Percentiles rank a stretch among this genome's conserved stretches.
Conservation (phyloP, 2,113 vertebrate species). For the Maccullochella peelii region DNA sequence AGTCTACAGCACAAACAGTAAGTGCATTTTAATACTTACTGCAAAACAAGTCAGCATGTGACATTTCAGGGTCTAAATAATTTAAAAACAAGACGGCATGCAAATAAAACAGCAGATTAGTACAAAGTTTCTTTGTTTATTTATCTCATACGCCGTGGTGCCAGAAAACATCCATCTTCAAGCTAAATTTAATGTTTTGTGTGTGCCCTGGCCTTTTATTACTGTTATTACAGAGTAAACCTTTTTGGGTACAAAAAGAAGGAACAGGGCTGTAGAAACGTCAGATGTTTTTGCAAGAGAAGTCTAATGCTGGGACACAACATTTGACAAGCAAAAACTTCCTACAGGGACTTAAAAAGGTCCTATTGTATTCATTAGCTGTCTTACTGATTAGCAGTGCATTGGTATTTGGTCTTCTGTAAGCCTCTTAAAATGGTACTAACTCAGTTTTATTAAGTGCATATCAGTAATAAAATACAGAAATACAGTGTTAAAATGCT, state of each 20-base stretch:
- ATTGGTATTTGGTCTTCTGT: conserved; percentile 6
- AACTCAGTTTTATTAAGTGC: not conserved
- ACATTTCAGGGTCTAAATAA: not conserved
- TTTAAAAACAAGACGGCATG: no score
- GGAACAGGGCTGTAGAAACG: not conserved
- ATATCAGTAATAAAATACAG: not conserved
- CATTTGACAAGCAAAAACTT: not conserved
- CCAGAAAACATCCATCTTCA: not conserved
- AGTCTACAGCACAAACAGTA: not conserved
- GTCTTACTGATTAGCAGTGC: not conserved
- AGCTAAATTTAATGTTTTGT: not conserved
- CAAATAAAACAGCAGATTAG: not conserved
- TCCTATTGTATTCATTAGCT: not conserved
- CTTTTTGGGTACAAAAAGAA: not conserved
- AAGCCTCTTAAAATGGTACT: conserved; percentile 13
- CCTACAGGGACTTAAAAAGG: not conserved
- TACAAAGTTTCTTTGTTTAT: not conserved
- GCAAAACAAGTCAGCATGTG: not conserved
- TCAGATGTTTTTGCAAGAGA: not conserved
- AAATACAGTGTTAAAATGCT: not conserved
- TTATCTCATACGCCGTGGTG: not conserved
- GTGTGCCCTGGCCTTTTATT: no score
- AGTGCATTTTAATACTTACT: not conserved
- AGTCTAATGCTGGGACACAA: not conserved
- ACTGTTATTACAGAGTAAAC: not conserved